Evolutionary conservation across 2,888 invertebrate species (phyloP).

Genomic region (Microctonus brassicae): DNA sequence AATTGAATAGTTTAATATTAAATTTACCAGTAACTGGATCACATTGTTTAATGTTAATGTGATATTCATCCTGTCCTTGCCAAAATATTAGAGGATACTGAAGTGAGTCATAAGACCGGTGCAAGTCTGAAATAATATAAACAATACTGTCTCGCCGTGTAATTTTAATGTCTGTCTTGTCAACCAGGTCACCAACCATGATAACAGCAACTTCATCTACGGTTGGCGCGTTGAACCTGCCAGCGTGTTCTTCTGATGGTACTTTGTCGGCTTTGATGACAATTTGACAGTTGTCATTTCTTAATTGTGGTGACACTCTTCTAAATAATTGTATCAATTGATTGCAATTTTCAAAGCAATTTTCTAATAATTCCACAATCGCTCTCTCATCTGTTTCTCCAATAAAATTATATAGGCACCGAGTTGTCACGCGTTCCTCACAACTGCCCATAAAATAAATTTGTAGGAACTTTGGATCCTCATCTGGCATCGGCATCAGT

Average conservation of each 20-base stretch:
- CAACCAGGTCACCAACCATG: slow-evolving; percentile 51
- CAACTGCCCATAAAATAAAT: slow-evolving; percentile 55
- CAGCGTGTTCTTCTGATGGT: slow-evolving; percentile 51
- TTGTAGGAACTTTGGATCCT: slow-evolving; percentile 36
- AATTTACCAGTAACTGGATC: neutral
- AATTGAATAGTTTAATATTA: too few species aligned
- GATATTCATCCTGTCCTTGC: too few species aligned
- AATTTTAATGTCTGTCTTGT: slow-evolving; percentile 47
- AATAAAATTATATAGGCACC: too few species aligned
- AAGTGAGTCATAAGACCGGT: slow-evolving; percentile 59
- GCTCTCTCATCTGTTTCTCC: slow-evolving; percentile 37
- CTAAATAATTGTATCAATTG: slow-evolving; percentile 45
- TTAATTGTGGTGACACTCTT: slow-evolving; percentile 51
- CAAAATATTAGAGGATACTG: slow-evolving; percentile 4
- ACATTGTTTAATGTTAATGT: neutral
- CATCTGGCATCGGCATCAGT: slow-evolving; percentile 31
- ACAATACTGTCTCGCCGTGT: slow-evolving; percentile 42
- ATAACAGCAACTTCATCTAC: slow-evolving; percentile 53
- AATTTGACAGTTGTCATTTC: slow-evolving; percentile 53
- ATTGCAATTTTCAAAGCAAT: slow-evolving; percentile 29
- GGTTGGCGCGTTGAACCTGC: slow-evolving; percentile 52
- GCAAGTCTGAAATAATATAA: slow-evolving; percentile 53
- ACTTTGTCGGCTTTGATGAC: slow-evolving; percentile 56
- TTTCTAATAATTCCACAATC: slow-evolving; percentile 34
- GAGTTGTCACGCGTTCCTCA: too few species aligned